Evolutionary conservation across 2,888 invertebrate species (phyloP).

Genomic region (Sphaerophoria taeniata): DNA sequence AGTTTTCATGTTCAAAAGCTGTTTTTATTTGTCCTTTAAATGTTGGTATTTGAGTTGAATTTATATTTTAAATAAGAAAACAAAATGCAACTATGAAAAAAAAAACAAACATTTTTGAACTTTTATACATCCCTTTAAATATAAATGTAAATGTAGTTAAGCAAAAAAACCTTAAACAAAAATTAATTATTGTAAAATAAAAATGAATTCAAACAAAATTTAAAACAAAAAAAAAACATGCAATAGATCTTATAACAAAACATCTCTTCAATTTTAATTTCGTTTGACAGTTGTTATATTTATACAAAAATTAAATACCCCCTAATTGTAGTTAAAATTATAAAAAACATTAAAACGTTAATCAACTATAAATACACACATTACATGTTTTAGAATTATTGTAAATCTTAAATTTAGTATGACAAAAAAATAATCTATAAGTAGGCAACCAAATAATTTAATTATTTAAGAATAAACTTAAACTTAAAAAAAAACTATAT

Average conservation of each 20-base stretch:
- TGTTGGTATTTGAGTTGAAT: conserved; percentile 72
- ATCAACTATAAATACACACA: conserved; percentile 36
- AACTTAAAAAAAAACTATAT: conserved; percentile 29
- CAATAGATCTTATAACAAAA: conserved; percentile 54
- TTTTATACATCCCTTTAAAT: conserved; percentile 74
- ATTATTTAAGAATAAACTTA: conserved; percentile 45
- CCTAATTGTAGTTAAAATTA: conserved; percentile 53
- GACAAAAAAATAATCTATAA: conserved; percentile 47
- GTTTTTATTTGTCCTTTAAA: conserved; percentile 70
- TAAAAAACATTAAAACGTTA: conserved; percentile 22
- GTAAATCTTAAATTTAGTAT: conserved; percentile 60
- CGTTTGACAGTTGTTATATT: conserved; percentile 68
- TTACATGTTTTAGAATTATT: conserved; percentile 67
- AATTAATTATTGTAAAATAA: conserved; percentile 59
- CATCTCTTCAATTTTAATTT: conserved; percentile 46
- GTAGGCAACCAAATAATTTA: conserved; percentile 67
- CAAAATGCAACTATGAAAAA: conserved; percentile 41
- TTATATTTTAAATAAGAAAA: conserved; percentile 70
- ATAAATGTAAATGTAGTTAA: conserved; percentile 51
- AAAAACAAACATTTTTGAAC: conserved; percentile 63
- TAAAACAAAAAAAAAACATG: conserved; percentile 22
- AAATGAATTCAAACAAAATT: conserved; percentile 51
- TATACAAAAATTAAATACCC: conserved; percentile 39
- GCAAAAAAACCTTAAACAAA: conserved; percentile 29
- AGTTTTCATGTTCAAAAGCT: conserved; percentile 71